Evolutionary conservation across 1,140 invertebrate genomes (phyloP), one percentile per base, ranked within the genome.

Genomic region (Lanistes nyassanus): DNA sequence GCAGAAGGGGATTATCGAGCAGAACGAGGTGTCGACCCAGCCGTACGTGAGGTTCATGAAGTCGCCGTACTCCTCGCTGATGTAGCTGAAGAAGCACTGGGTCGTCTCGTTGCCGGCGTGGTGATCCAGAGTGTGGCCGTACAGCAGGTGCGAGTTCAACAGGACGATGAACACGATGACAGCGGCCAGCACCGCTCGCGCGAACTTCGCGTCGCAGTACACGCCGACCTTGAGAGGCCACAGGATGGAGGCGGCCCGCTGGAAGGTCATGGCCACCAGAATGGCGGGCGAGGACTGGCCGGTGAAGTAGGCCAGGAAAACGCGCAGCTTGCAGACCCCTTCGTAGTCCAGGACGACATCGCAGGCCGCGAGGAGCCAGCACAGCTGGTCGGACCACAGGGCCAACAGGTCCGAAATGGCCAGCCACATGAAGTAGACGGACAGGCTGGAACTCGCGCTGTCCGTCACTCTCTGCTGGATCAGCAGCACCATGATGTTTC

Each of bases 231-330:
- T n/a, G 29, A 26, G 29, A 23, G 56, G 56, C 23, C 56, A 60
- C 56, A 11, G n/a, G 9, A 60, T 31, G 4, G 56, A 60, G n/a
- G 56, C 29, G n/a, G 56, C 56, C 7, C 56, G 56, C 6, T 60
- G 56, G 9, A 60, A 60, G 56, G 56, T 60, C 56, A 60, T 26
- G 56, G 56, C 29, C 56, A 60, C 56, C n/a, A 60, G 56, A 9
- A 60, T 26, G 56, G 29, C 23, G n/a, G 56, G 29, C 1, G 56
- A 60, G 56, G 29, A 26, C 56, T 26, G 23, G n/a, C 56, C 56
- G n/a, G 29, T n/a, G n/a, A 31, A 26, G 56, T 60, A 60, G 3
- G 9, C 56, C 29, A 60, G n/a, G 23, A 60, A 60, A 11, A n/a
- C 29, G 2, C 29, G 56, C 9, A 31, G 23, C 56, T 60, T 60